Percentiles rank a stretch among this genome's conserved stretches.
Conservation (phyloP, 2,797 vertebrate genomes). For the Diceros bicornis region DNA sequence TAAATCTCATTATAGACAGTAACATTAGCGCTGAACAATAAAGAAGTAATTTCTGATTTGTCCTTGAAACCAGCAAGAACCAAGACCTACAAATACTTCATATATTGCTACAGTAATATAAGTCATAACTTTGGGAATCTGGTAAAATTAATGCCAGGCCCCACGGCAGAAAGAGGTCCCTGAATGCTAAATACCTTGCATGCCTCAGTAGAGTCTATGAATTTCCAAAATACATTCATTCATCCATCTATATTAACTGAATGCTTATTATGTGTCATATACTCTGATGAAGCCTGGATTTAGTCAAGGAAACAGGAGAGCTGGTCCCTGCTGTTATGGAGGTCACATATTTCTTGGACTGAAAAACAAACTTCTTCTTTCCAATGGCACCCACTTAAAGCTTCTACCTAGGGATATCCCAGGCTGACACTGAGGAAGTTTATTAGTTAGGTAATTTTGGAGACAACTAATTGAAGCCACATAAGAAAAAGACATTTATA, state of each 20-base stretch:
- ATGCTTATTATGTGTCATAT: neutral
- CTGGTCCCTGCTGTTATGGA: neutral
- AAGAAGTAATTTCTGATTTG: neutral
- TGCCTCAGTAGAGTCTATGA: neutral
- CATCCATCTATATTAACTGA: neutral
- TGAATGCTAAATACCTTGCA: neutral
- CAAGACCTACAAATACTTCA: neutral
- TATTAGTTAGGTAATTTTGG: neutral
- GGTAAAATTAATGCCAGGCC: neutral
- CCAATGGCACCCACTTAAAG: neutral
- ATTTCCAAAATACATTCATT: neutral
- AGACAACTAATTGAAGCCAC: neutral
- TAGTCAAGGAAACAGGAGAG: neutral
- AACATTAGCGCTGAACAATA: neutral
- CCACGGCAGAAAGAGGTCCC: neutral
- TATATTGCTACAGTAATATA: neutral
- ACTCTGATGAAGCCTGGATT: neutral
- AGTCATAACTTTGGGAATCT: neutral
- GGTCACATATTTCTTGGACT: neutral
- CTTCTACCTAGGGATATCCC: neutral
- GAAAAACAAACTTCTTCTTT: neutral
- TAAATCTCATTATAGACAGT: neutral
- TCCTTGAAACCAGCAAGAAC: neutral
- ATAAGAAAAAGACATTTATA: slow-evolving; percentile 38
- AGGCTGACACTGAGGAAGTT: neutral